Base-by-base conservation (phyloP, 2,113 vertebrate genomes). In the Gasterosteus nipponicus region DNA sequence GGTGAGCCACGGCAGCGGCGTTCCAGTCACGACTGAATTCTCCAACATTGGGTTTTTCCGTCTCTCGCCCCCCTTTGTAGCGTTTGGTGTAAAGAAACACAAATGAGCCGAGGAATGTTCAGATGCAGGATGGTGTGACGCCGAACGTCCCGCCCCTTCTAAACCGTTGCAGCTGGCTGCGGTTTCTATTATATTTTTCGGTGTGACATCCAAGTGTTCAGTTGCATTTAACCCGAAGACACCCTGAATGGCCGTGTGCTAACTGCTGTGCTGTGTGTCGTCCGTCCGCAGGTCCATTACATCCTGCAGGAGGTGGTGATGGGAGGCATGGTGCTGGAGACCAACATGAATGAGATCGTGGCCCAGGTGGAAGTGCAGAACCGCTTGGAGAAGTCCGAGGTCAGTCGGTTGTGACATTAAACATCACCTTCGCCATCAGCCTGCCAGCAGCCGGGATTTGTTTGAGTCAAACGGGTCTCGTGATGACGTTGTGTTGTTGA, bases 331-430 rank as follows among this genome's bases (percentile, higher is more conserved):
- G 97, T 99, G 47, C 84, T 99, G 88, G 97, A 99, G 90, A 99
- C 97, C 73, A 98, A 97, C 87, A 98, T 99, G 97, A 99, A 96
- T 16, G 97, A 98, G 89, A 97, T 98, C 0, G 95, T 97, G 12
- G 95, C 95, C 0, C 97, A 98, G 87, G 95, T 97, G 12, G 97
- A 99, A 84, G 87, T 97, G 42, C 97, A 98, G 84, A 96, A 94
- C 92, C 95, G 96, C 64, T 94, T 98, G 94, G 97, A 99, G 91
- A 99, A 98, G 73, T 97, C 96, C 0, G 97, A 99, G 96, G 97
- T 97, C 79, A 93, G 95, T 46, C 2, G 18, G 47, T 46, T 14
- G 1, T 46, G 42, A 46, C 42, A 46, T 15, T 10, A 11, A 53
- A 26, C n/a, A 26, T 10, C n/a, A 11, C n/a, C 9, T n/a, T 53